Evolutionary conservation across 2,888 invertebrate genomes (phyloP), one percentile per base, ranked within the genome.

Genomic region (Spialia ferax): DNA sequence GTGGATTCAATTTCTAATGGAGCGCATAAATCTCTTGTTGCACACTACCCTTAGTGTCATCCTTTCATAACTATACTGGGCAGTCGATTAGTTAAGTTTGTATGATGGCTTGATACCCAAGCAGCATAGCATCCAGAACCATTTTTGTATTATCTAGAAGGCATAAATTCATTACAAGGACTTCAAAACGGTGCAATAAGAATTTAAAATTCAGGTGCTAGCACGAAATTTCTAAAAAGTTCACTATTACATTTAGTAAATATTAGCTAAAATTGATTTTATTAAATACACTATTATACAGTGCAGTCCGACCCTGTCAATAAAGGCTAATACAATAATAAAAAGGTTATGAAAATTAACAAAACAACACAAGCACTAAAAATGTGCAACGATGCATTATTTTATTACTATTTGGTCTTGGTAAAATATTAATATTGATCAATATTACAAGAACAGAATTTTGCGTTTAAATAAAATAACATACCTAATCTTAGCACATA

Each of bases 291-390:
- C 84, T 91, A 87, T 82, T 75, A 83, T 87, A 86, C 85, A 89
- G 84, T 87, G 88, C 85, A 85, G 83, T 87, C 82, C 79, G 89
- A 92, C 92, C 92, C 92, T 92, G 92, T 92, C 84, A 86, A 89
- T 87, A 87, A 91, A 90, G 90, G 91, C 91, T 88, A 88, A 86
- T 82, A 82, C 77, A 66, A 68, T 75, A 76, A 71, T 63, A 72
- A 70, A 68, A 72, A 15, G 8, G 45, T 45, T 45, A 11, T 32
- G 8, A 26, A 72, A 71, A 69, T 60, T 63, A 74, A 73, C 2
- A 32, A 70, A 66, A 76, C 79, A 75, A 74, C 22, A 79, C 77
- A 83, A 59, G 70, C 70, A 73, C 71, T 55, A 20, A 52, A 38
- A 38, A 52, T 22, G 1, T 62, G 22, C 15, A n/a, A 18, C 1